Evolutionary conservation across 1,140 invertebrate genomes (phyloP), one percentile per base, ranked within the genome.

Genomic region (Steinernema feltiae): DNA sequence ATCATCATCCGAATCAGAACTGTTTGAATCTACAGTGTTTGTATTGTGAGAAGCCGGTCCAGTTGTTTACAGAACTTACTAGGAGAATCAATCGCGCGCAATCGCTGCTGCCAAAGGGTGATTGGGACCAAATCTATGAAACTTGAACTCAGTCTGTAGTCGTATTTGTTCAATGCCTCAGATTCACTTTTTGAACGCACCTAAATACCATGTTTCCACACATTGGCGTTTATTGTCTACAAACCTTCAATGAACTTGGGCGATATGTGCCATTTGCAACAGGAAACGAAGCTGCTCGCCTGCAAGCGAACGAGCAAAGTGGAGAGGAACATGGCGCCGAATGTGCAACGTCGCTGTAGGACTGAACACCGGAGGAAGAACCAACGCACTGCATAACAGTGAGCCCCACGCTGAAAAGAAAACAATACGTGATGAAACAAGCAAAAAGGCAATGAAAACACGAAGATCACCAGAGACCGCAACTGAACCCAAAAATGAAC

Each of bases 181-280:
- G 76, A 78, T 70, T 79, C 78, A 35, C 76, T 78, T 48, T 79
- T 70, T 7, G 78, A 79, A 35, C 78, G 78, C n/a, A 77, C 78
- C 78, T 79, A 63, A 48, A 79, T 71, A 73, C 46, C 69, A 35
- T 35, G 27, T 29, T 18, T 12, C 27, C 7, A 30, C 69, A 70
- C 27, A 70, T 18, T 29, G n/a, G 18, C 7, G n/a, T 70, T 7
- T 70, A 12, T n/a, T n/a, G n/a, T n/a, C n/a, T n/a, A n/a, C n/a
- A n/a, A 46, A 46, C 41, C 41, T 46, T 46, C 7, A 46, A n/a
- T 46, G 41, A 46, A n/a, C 41, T 46, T n/a, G 41, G 41, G 41
- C 41, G 41, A 46, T 12, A 46, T 46, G 41, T 46, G n/a, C 69
- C 69, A 29, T 70, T 70, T 18, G 69, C 69, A 35, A 70, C 31